Conservation (phyloP, 2,888 invertebrate genomes). For the Hypolimnas misippus region DNA sequence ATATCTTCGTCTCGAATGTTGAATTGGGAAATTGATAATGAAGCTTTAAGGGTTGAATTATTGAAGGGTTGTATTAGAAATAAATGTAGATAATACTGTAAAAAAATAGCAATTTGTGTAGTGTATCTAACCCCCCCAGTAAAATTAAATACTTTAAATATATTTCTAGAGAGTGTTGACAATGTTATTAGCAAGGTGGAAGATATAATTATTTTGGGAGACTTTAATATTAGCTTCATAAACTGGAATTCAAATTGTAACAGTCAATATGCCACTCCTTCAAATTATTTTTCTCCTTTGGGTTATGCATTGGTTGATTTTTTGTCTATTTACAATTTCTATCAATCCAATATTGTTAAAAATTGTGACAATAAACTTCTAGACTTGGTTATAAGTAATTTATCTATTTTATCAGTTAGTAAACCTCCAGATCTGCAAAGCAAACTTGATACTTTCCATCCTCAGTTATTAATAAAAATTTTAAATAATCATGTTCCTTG, state of each 20-base stretch:
- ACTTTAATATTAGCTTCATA: neutral
- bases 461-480: too few species aligned
- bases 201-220: slow-evolving; percentile 1
- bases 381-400: too few species aligned
- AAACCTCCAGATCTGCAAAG: too few species aligned
- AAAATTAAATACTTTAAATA: neutral
- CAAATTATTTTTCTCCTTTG: neutral
- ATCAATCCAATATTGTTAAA: neutral
- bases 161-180: neutral
- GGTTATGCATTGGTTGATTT: slow-evolving; percentile 2
- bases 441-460: too few species aligned
- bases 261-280: slow-evolving; percentile 2
- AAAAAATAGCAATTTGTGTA: slow-evolving; percentile 4
- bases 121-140: slow-evolving; percentile 2
- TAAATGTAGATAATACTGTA: slow-evolving; percentile 4
- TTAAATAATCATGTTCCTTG: too few species aligned
- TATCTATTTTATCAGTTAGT: too few species aligned
- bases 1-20: slow-evolving; percentile 4
- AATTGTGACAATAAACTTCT: neutral
- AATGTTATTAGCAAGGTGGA: slow-evolving; percentile 1
- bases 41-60: neutral
- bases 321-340: slow-evolving; percentile 1
- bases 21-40: slow-evolving; percentile 1
- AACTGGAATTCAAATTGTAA: slow-evolving; percentile 2
- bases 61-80: slow-evolving; percentile 1